These are phyloP conservation scores for Psittacara wagleri DNA, from an alignment of 2,113 vertebrate species.

Conservation along the genomic window DNA sequence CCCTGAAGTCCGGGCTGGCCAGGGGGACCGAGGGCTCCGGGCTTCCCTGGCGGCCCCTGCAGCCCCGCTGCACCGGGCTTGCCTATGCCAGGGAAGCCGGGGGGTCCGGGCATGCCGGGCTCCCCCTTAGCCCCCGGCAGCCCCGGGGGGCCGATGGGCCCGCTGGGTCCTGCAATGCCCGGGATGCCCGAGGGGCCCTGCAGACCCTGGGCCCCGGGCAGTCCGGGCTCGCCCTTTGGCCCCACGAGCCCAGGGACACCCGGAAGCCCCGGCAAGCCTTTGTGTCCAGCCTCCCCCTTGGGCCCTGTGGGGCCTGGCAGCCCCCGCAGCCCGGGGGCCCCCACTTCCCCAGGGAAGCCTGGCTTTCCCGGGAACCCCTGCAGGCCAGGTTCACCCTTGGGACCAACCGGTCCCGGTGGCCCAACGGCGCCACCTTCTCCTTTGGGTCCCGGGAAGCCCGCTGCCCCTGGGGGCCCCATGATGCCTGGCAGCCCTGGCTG, in stretches of 20 bases:
- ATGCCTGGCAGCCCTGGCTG: constrained; percentile 85
- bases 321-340: constrained; percentile 85
- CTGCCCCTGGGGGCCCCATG: constrained; percentile 84
- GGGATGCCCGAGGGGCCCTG: constrained; percentile 93
- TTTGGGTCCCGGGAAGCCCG: constrained; percentile 89
- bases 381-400: constrained; percentile 85
- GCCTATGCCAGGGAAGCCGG: constrained; percentile 83
- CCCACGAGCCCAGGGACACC: constrained; percentile 83
- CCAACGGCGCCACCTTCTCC: constrained; percentile 85
- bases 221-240: constrained; percentile 82
- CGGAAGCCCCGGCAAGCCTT: constrained; percentile 83
- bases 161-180: constrained; percentile 85
- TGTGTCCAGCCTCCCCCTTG: constrained; percentile 86
- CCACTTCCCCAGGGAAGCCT: constrained; percentile 84
- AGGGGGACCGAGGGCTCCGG: constrained; percentile 81
- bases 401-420: constrained; percentile 81
- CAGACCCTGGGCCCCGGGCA: constrained; percentile 83
- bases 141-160: constrained; percentile 87
- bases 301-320: constrained; percentile 87
- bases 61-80: constrained; percentile 83
- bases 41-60: constrained; percentile 85
- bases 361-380: constrained; percentile 86
- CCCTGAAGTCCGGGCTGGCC: constrained; percentile 89
- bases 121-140: constrained; percentile 88
- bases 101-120: constrained; percentile 80